A percentile compares a stretch with the other conserved stretches of the same genome.
These are phyloP conservation scores for Brachymystax lenok DNA, from an alignment of 2,797 vertebrate genomes.

Conservation along the genomic window DNA sequence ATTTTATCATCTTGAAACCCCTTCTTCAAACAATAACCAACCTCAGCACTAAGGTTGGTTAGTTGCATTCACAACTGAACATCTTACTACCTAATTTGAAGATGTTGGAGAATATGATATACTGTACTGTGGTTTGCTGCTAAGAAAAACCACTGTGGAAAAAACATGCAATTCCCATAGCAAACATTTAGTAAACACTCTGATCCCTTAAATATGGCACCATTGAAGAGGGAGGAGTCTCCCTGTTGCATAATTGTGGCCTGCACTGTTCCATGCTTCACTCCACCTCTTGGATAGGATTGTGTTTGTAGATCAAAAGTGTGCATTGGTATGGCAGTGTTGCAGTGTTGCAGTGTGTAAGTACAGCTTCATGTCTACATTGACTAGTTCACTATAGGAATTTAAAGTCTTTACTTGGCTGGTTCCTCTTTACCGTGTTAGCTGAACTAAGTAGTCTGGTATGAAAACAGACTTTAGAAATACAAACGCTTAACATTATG, in stretches of 20 bases:
- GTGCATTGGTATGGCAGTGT: neutral
- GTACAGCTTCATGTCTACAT: neutral
- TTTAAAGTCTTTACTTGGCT: too few species aligned
- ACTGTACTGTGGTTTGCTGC: neutral
- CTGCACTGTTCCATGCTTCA: neutral
- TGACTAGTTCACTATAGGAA: neutral
- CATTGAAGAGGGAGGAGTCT: neutral
- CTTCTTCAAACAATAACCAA: neutral
- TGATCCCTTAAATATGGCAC: neutral
- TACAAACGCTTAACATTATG: too few species aligned
- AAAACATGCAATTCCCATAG: neutral
- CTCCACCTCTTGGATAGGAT: neutral
- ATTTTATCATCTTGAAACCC: neutral
- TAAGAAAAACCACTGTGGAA: neutral
- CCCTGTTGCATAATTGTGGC: neutral
- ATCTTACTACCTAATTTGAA: neutral
- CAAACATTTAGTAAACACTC: neutral
- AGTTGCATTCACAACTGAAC: neutral
- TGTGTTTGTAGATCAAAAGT: neutral
- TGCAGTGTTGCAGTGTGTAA: neutral
- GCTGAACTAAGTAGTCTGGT: too few species aligned
- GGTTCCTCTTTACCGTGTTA: too few species aligned
- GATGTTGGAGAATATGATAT: neutral
- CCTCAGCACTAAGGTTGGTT: neutral
- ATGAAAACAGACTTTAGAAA: too few species aligned